phyloP scores from a whole-genome alignment of 2,113 vertebrate genomes.

The Sturnira hondurensis region DNA sequence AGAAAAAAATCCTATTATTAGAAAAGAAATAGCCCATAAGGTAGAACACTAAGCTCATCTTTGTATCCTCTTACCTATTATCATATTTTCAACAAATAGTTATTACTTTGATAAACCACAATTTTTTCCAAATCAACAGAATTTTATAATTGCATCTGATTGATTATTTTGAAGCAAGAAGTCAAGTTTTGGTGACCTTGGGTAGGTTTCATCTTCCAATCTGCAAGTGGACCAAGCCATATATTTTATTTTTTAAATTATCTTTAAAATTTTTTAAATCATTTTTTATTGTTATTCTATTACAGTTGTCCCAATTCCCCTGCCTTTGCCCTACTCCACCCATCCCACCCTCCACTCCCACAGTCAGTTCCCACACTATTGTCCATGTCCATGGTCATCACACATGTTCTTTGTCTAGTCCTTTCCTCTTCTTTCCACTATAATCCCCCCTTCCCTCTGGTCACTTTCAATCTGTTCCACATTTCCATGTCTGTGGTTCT shows the following conservation, averaged over 20 bases:
- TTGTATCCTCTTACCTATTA: background rate
- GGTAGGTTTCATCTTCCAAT: background rate
- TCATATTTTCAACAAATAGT: background rate
- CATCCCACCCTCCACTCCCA: too few relatives aligned
- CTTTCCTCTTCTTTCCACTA: too few relatives aligned
- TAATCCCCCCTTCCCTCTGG: too few relatives aligned
- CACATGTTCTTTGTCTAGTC: too few relatives aligned
- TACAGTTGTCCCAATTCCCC: too few relatives aligned
- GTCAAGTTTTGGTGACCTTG: background rate
- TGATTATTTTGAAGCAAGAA: constrained; percentile 38
- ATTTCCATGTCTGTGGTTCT: too few relatives aligned
- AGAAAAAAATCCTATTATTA: background rate
- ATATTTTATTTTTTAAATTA: background rate
- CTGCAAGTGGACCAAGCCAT: background rate
- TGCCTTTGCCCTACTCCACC: too few relatives aligned
- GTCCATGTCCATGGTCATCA: too few relatives aligned
- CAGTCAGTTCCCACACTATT: too few relatives aligned
- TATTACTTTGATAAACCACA: background rate
- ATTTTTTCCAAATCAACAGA: background rate
- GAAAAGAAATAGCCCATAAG: background rate
- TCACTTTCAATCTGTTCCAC: too few relatives aligned
- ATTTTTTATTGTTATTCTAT: too few relatives aligned
- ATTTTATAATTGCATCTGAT: background rate
- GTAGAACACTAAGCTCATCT: background rate
- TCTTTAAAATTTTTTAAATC: too few relatives aligned